Base-by-base conservation (phyloP, 2,113 vertebrate genomes). In the Sprattus sprattus region DNA sequence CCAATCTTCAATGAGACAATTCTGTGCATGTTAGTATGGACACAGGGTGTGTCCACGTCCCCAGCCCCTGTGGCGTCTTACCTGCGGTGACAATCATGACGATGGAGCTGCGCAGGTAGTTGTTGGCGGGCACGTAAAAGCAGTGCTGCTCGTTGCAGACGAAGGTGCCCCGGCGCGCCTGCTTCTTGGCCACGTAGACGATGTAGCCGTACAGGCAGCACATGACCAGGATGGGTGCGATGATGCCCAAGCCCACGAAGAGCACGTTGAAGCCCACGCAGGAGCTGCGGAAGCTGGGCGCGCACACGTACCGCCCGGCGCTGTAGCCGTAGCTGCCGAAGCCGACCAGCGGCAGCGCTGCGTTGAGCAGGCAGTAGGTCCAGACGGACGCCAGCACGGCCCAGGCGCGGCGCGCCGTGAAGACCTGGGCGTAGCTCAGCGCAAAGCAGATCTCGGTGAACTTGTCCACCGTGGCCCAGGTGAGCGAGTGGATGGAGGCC, bases 121-220 rank as follows among this genome's bases (percentile, higher is more conserved):
- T 92, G 83, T 92, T 93, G 28, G 93, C 94, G 8, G 94, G 95
- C 47, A 95, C 94, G 1, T 95, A 91, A 90, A 93, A 94, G 64
- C 95, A 96, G 89, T 96, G 95, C 85, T 94, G 91, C 83, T 95
- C 92, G 4, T 95, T 95, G 91, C 95, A 96, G 81, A 93, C 89
- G 86, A 95, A 96, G 0, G 94, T 96, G n/a, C 95, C 95, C 50
- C 93, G 89, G 22, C 90, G 88, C 1, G 93, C 93, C 89, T 96
- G 95, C 13, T 91, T 93, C 60, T 92, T 86, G 28, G 94, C 95
- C 83, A 94, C 90, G 6, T 93, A 91, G 2, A 95, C 90, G 6
- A 95, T 92, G 82, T 91, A 94, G 9, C 91, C 91, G 2, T 94
- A 92, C 87, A 96, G 92, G 16, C 85, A 86, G 82, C 93, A 93